Conservation (phyloP, 1,140 invertebrate genomes). For the Brachionus plicatilis region DNA sequence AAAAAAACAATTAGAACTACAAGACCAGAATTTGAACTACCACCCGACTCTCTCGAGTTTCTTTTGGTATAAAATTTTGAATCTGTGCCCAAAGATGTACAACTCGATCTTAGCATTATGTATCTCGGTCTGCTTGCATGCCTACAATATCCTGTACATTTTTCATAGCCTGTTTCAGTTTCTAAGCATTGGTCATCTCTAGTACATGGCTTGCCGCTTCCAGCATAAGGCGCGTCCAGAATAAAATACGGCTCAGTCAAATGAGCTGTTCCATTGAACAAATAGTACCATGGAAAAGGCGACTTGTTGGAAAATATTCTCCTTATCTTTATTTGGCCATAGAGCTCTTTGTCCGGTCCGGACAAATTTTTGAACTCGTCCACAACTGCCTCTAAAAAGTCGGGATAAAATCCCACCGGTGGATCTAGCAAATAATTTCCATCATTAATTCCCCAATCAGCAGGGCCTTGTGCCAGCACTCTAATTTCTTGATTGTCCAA, state of each 20-base stretch:
- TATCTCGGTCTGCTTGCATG: conserved; percentile 6
- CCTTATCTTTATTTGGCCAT: not conserved
- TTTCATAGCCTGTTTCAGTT: not conserved
- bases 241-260: conserved; percentile 38
- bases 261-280: conserved; percentile 31
- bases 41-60: not conserved
- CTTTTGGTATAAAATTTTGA: conserved; percentile 38
- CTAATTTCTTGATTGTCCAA: conserved; percentile 11
- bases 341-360: conserved; percentile 15
- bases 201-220: not conserved
- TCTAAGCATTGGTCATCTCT: not conserved
- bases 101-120: conserved; percentile 31
- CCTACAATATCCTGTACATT: not conserved
- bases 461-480: not conserved
- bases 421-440: conserved; percentile 31
- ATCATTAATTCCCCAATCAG: conserved; percentile 23
- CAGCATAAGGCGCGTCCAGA: conserved; percentile 5
- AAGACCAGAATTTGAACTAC: not conserved
- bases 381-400: conserved; percentile 15
- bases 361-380: conserved; percentile 23
- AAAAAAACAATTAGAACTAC: not conserved
- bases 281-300: conserved; percentile 33
- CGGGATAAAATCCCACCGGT: conserved; percentile 20
- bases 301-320: not conserved
- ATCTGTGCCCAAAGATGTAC: conserved; percentile 10